phyloP scores from a whole-genome alignment of 1,140 invertebrate genomes.

The Microvelia longipes region DNA sequence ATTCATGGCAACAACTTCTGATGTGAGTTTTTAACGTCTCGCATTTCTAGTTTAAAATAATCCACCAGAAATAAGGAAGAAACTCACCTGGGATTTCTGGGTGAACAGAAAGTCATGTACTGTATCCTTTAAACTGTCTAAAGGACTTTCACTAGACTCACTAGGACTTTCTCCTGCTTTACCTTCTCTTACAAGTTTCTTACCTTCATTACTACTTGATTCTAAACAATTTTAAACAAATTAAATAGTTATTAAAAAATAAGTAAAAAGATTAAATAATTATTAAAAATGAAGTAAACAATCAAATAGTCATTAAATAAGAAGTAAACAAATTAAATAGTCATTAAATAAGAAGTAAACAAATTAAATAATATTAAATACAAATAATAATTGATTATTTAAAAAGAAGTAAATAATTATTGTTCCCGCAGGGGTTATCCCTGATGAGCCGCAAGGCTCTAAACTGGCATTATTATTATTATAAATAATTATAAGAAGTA shows the following conservation, averaged over 20 bases:
- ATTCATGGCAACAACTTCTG: too few species aligned
- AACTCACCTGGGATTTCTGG: too few species aligned
- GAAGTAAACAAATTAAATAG: neutral
- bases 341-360: neutral
- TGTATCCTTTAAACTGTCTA: conserved; percentile 12
- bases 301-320: neutral
- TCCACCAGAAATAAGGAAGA: too few species aligned
- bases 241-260: neutral
- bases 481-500: too few species aligned
- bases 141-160: too few species aligned
- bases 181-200: neutral
- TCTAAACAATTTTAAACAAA: neutral
- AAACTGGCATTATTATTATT: too few species aligned
- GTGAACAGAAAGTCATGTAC: conserved; percentile 14
- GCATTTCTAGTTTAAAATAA: too few species aligned
- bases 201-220: neutral
- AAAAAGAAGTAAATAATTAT: too few species aligned
- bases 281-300: neutral
- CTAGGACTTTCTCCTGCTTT: conserved; percentile 3
- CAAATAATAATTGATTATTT: too few species aligned
- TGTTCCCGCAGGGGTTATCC: too few species aligned
- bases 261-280: neutral
- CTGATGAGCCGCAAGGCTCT: too few species aligned
- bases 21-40: too few species aligned
- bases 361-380: neutral